phyloP scores from a whole-genome alignment of 2,888 invertebrate genomes.

The Ypsolopha sequella region DNA sequence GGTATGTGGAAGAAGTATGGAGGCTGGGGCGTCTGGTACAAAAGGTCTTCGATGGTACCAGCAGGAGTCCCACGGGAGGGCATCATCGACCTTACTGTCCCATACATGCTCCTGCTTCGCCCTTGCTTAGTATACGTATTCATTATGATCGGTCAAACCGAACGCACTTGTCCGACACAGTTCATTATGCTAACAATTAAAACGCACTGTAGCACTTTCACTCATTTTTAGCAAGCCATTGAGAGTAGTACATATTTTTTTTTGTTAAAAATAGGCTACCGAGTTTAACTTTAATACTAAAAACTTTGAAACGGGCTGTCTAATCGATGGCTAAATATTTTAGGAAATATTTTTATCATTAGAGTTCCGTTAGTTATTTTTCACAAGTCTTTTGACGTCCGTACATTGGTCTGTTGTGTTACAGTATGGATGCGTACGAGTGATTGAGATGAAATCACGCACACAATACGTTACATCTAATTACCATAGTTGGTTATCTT shows the following conservation, averaged over 20 bases:
- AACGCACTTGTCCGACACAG: slow-evolving; percentile 14
- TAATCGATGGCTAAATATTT: slow-evolving; percentile 46
- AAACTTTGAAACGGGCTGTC: slow-evolving; percentile 20
- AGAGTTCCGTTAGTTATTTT: slow-evolving; percentile 28
- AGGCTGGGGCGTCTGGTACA: slow-evolving; percentile 46
- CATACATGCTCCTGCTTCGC: slow-evolving; percentile 45
- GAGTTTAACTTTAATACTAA: slow-evolving; percentile 14
- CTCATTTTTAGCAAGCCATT: neutral
- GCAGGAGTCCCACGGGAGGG: slow-evolving; percentile 41
- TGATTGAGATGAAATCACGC: slow-evolving; percentile 31
- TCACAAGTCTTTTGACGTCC: slow-evolving; percentile 22
- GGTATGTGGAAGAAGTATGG: slow-evolving; percentile 61
- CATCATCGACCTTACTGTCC: slow-evolving; percentile 54
- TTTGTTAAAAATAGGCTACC: slow-evolving; percentile 53
- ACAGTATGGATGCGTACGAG: slow-evolving; percentile 34
- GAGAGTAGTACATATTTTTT: slow-evolving; percentile 54
- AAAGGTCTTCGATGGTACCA: slow-evolving; percentile 38
- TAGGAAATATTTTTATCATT: slow-evolving; percentile 46
- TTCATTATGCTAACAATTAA: slow-evolving; percentile 14
- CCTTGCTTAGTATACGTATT: slow-evolving; percentile 47
- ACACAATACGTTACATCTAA: slow-evolving; percentile 41
- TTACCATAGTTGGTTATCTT: slow-evolving; percentile 61
- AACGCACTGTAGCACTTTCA: neutral
- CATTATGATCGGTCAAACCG: slow-evolving; percentile 18
- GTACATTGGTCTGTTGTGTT: slow-evolving; percentile 25